Base-by-base conservation (phyloP, 2,113 vertebrate genomes). In the Oreochromis niloticus region DNA sequence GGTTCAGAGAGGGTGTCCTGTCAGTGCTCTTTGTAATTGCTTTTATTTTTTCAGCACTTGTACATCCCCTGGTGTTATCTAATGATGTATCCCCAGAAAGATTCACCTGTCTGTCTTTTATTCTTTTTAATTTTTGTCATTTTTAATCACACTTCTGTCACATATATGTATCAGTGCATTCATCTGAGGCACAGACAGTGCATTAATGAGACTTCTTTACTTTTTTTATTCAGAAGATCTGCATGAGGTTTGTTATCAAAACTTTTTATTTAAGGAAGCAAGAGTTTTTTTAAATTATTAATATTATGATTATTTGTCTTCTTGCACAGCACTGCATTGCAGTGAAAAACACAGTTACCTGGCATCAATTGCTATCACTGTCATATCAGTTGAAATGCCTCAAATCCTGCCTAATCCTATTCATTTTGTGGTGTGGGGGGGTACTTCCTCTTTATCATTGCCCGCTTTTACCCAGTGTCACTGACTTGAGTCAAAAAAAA, bases 321-420 rank as follows among this genome's bases (percentile, higher is more conserved):
- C 36, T 85, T 56, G 22, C 27, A 34, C 16, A 36, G 13, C 54
- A 41, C 82, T 85, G 66, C 83, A 88, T 39, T 84, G 85, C 88
- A 91, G 80, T 80, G 63, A 63, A 79, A 86, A 57, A 79, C n/a
- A 50, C 16, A 56, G 68, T 11, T 22, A 54, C 80, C n/a, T 75
- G 55, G 66, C 41, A 88, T 84, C 61, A 39, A 39, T 30, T 6
- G 0, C 54, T 30, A 83, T 82, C 39, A 83, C 80, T 71, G 22
- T 90, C 91, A 90, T 61, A 87, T 83, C 80, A 82, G 10, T 34
- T 11, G 3, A 83, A 82, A 88, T 81, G 55, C 68, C 59, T 83
- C 56, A 57, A 92, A 90, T 88, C 80, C 19, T n/a, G 32, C 63
- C 81, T 87, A 82, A 92, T 86, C 79, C 9, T 39, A 48, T 89